Evolutionary conservation across 2,113 vertebrate species (phyloP), one percentile per base, ranked within the genome.

Genomic region (Sorex araneus): DNA sequence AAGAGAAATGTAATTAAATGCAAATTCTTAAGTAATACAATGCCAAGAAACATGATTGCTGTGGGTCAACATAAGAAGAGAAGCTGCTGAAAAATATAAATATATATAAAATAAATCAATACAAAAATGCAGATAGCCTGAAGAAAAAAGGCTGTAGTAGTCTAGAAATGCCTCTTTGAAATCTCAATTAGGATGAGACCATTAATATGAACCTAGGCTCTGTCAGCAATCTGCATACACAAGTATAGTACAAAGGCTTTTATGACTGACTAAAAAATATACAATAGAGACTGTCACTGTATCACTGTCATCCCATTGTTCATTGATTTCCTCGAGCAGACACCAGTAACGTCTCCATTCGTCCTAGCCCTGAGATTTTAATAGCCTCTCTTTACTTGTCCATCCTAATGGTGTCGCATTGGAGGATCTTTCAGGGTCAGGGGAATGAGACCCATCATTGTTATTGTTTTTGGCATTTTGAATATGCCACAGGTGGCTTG

Each of bases 11-110:
- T 50, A 50, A 50, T 50, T 50, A 50, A 50, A 50, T 50, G 47
- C 47, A 96, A 98, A 97, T 92, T 93, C 84, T 89, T 96, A 94
- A 97, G 97, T 94, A 84, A 54, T 32, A 77, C 96, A 96, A 95
- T 96, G 66, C 89, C 82, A 95, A 95, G 25, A n/a, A 70, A 54
- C 82, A 60, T 95, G 69, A 30, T 92, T 95, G 89, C 94, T 82
- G 45, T 74, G 69, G 83, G 6, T 4, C 80, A 83, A 81, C 71
- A 95, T 70, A 4, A 4, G 40, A 40, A 54, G 77, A 93, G 43
- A 95, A 92, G 79, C 90, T 50, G 10, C 47, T 50, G 5, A 50
- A 50, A 11, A 50, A 50, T 10, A 10, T 12, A 50, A 50, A 50
- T 13, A 40, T 7, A 40, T 77, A 96, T 66, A 88, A 34, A 87